Conservation (phyloP, 2,888 invertebrate species). For the Parnassius glacialis region DNA sequence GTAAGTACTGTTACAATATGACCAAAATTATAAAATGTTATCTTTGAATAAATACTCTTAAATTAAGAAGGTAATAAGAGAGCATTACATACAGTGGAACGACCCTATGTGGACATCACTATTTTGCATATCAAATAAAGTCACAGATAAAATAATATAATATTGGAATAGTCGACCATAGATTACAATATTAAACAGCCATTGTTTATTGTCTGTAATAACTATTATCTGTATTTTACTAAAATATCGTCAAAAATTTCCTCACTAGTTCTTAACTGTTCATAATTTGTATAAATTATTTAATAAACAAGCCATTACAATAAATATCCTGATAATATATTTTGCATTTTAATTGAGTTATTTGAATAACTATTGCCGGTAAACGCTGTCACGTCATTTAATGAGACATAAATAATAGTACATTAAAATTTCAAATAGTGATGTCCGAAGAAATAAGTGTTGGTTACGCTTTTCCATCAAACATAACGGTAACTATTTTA, state of each 20-base stretch:
- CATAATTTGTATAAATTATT: too few relatives aligned
- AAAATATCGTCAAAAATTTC: too few relatives aligned
- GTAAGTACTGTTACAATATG: conserved; percentile 73
- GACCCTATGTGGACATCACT: conserved; percentile 20
- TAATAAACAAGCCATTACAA: too few relatives aligned
- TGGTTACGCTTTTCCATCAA: neutral
- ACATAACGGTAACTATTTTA: conserved; percentile 17
- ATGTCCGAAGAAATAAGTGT: conserved; percentile 8
- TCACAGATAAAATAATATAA: too few relatives aligned
- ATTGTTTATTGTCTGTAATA: too few relatives aligned
- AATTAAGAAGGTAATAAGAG: conserved; percentile 59
- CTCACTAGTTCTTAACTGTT: too few relatives aligned
- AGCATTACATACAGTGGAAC: conserved; percentile 54
- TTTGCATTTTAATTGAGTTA: conserved; percentile 18
- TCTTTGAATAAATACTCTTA: conserved; percentile 77
- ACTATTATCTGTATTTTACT: too few relatives aligned
- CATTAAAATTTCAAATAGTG: conserved; percentile 8
- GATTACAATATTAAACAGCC: too few relatives aligned
- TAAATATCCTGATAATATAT: conserved; percentile 16
- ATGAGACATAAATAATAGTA: conserved; percentile 3
- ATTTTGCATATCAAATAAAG: neutral
- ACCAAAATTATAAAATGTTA: conserved; percentile 59
- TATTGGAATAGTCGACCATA: too few relatives aligned
- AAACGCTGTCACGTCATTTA: neutral
- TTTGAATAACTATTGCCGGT: conserved; percentile 17